phyloP scores from a whole-genome alignment of 2,888 invertebrate species.

The Meta bourneti region DNA sequence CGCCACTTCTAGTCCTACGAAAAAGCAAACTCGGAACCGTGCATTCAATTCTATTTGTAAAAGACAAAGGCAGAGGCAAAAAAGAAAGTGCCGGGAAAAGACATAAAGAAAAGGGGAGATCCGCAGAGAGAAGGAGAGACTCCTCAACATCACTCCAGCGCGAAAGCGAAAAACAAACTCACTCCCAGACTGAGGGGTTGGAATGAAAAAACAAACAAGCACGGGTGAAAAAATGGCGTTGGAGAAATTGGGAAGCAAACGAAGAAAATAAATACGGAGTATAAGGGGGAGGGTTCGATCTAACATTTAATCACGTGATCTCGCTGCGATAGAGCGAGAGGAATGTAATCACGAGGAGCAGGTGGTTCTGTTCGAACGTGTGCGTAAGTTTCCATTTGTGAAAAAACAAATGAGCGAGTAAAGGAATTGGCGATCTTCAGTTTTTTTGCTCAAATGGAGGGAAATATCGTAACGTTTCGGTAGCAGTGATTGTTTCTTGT shows the following conservation, averaged over 20 bases:
- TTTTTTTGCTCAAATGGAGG: neutral
- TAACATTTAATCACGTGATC: slow-evolving; percentile 62
- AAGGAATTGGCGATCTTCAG: neutral
- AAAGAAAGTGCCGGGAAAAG: neutral
- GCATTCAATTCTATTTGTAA: slow-evolving; percentile 10
- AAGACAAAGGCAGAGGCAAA: neutral
- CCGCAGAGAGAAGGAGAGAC: neutral
- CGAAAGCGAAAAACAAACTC: neutral
- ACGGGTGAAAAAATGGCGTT: neutral
- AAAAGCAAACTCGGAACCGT: neutral
- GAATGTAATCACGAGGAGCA: slow-evolving; percentile 62
- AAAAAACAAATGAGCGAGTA: neutral
- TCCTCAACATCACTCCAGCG: neutral
- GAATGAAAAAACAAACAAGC: neutral
- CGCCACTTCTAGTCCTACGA: neutral
- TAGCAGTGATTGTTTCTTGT: neutral
- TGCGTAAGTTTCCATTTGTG: neutral
- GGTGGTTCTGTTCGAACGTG: slow-evolving; percentile 35
- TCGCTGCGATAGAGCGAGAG: slow-evolving; percentile 4
- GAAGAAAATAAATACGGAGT: neutral
- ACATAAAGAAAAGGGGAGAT: neutral
- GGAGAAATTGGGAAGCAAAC: neutral
- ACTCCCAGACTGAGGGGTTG: neutral
- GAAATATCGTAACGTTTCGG: neutral
- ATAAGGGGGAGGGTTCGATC: slow-evolving; percentile 16